Percentiles rank a stretch among this genome's conserved stretches.
These are phyloP conservation scores for Calameuta filiformis DNA, from an alignment of 2,888 invertebrate species.

Conservation along the genomic window DNA sequence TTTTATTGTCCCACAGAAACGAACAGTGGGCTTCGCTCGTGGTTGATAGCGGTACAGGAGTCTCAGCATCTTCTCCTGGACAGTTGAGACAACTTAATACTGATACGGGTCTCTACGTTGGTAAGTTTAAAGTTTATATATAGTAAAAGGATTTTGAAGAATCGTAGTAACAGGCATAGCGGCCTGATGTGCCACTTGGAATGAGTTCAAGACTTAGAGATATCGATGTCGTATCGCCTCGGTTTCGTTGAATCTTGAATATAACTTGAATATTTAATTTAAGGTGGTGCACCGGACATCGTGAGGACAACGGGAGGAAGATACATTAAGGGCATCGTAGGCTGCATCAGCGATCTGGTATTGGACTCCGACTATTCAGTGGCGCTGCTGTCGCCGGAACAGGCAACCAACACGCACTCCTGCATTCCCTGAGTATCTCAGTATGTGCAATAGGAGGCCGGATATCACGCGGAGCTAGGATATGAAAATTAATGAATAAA, in stretches of 20 bases:
- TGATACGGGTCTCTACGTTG: constrained; percentile 89
- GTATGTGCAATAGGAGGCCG: not conserved
- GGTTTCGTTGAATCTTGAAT: no score
- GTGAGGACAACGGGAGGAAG: constrained; percentile 76
- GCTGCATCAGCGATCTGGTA: constrained; percentile 86
- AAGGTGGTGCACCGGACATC: constrained; percentile 86
- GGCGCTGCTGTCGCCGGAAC: constrained; percentile 75
- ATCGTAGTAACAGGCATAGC: not conserved
- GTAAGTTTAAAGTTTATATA: constrained; percentile 68
- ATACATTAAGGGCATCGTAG: constrained; percentile 80
- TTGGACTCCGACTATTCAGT: constrained; percentile 84
- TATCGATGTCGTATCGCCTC: not conserved
- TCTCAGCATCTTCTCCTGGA: constrained; percentile 86
- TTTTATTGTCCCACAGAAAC: constrained; percentile 70
- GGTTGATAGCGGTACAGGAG: constrained; percentile 87
- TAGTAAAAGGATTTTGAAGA: not conserved
- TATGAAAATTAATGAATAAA: constrained; percentile 28
- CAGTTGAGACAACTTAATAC: constrained; percentile 86
- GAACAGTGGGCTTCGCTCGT: constrained; percentile 87
- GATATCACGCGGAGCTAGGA: constrained; percentile 35
- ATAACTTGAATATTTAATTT: constrained; percentile 29
- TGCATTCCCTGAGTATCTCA: constrained; percentile 58
- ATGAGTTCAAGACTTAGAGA: not conserved
- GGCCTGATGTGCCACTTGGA: not conserved
- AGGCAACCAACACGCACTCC: constrained; percentile 71